A percentile compares a stretch with the other conserved stretches of the same genome.
These are phyloP conservation scores for Drosophila kikkawai DNA, from an alignment of 1,140 invertebrate species.

Conservation along the genomic window DNA sequence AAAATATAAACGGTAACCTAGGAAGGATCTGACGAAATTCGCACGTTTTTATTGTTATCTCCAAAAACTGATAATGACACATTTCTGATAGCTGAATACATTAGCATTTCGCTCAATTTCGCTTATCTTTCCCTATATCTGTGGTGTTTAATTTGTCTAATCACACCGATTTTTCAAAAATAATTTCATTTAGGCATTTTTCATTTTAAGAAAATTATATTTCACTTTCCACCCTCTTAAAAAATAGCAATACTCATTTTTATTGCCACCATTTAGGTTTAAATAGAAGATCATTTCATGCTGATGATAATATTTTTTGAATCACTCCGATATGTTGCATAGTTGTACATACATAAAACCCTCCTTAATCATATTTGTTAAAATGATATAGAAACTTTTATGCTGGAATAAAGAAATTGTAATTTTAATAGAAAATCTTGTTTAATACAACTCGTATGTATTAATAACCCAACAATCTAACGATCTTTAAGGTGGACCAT, in stretches of 20 bases:
- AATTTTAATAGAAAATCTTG: background rate
- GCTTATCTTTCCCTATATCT: background rate
- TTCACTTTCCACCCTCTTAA: too few relatives aligned
- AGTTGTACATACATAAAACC: too few relatives aligned
- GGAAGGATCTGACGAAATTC: conserved; percentile 12
- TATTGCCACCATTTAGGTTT: too few relatives aligned
- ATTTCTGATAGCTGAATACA: background rate
- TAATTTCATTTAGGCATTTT: background rate
- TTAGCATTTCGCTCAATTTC: background rate
- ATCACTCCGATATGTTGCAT: too few relatives aligned
- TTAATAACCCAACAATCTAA: background rate
- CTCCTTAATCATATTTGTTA: background rate
- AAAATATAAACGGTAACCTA: background rate
- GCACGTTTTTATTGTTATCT: conserved; percentile 5
- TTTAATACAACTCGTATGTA: background rate
- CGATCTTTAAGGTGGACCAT: conserved; percentile 89
- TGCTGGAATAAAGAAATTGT: background rate
- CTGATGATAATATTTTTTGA: too few relatives aligned
- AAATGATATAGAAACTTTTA: background rate
- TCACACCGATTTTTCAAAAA: background rate
- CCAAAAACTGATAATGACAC: background rate
- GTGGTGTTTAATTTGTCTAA: too few relatives aligned
- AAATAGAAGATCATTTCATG: too few relatives aligned
- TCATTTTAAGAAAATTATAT: too few relatives aligned
- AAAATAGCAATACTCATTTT: too few relatives aligned